Conservation (phyloP, 2,113 vertebrate genomes). For the Corvus hawaiiensis region DNA sequence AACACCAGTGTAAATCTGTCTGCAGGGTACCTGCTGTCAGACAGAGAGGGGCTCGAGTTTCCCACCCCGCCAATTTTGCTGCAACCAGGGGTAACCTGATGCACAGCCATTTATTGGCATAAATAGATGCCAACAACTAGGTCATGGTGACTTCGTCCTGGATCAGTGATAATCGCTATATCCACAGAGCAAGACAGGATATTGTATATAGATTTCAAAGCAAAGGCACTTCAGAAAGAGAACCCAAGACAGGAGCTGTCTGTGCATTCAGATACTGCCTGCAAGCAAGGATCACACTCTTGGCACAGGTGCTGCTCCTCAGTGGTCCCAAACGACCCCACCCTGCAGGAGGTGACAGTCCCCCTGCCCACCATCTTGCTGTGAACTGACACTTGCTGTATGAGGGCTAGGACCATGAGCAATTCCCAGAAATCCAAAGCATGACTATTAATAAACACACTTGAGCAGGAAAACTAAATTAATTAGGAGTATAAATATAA, state of each 20-base stretch:
- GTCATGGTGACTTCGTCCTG: neutral
- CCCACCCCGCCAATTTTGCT: neutral
- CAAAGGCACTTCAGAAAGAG: neutral
- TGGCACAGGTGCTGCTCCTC: neutral
- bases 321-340: neutral
- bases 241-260: neutral
- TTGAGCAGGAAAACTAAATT: neutral
- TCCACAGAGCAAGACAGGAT: neutral
- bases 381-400: fast-evolving
- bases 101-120: neutral
- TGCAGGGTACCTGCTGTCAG: conserved; percentile 2
- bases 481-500: neutral
- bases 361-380: neutral
- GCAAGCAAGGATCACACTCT: neutral
- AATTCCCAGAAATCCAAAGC: neutral
- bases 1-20: conserved; percentile 31
- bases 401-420: fast-evolving
- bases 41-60: conserved; percentile 9
- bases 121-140: conserved; percentile 7
- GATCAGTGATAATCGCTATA: neutral
- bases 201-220: conserved; percentile 42
- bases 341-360: neutral
- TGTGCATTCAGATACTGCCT: neutral
- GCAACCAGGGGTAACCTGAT: neutral
- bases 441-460: neutral